Percentiles rank a stretch among this genome's conserved stretches.
Conservation (phyloP, 2,888 invertebrate species). For the Drosophila siamana region DNA sequence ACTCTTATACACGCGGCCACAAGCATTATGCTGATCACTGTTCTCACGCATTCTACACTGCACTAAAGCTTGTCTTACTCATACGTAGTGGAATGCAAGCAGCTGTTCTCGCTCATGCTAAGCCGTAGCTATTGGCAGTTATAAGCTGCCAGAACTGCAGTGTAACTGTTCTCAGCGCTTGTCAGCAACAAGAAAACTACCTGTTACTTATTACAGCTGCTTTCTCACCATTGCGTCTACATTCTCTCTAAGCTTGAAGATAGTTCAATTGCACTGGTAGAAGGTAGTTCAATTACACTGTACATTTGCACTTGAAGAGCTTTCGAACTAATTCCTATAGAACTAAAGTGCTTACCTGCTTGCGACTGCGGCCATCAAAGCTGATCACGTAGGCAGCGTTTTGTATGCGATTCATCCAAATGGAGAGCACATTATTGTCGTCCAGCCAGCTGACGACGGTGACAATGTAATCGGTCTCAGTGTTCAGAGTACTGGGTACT, state of each 20-base stretch:
- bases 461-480: constrained; percentile 85
- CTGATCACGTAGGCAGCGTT: constrained; percentile 89
- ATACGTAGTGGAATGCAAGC: neutral
- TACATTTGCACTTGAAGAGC: too few species aligned
- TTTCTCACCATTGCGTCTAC: too few species aligned
- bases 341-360: constrained; percentile 77
- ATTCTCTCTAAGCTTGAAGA: too few species aligned
- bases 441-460: constrained; percentile 92
- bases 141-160: neutral
- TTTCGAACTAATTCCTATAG: too few species aligned
- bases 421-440: constrained; percentile 89
- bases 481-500: constrained; percentile 81
- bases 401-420: constrained; percentile 96
- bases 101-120: neutral
- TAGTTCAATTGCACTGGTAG: too few species aligned
- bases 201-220: too few species aligned
- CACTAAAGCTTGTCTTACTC: neutral
- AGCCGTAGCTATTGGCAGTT: neutral
- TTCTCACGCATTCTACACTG: neutral
- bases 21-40: neutral
- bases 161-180: neutral
- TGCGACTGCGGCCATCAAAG: constrained; percentile 86
- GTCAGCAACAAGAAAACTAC: too few species aligned
- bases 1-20: neutral
- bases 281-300: too few species aligned